A percentile compares a stretch with the other conserved stretches of the same genome.
These are phyloP conservation scores for Poeciliopsis occidentalis DNA, from an alignment of 2,113 vertebrate species.

Conservation along the genomic window DNA sequence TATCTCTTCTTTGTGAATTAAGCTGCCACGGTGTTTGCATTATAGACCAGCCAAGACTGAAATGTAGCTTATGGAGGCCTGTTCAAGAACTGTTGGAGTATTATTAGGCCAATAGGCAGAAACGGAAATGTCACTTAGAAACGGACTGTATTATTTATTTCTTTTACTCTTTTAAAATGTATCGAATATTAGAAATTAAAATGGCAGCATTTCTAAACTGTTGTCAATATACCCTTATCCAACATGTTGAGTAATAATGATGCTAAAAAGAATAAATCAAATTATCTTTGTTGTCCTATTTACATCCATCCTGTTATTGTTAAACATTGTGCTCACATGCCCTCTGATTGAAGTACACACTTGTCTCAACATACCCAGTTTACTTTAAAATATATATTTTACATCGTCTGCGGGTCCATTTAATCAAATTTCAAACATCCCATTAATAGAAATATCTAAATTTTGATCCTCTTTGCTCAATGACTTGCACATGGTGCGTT, in stretches of 20 bases:
- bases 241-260: neutral
- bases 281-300: neutral
- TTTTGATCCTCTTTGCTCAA: too few relatives aligned
- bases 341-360: too few relatives aligned
- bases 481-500: too few relatives aligned
- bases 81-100: constrained; percentile 17
- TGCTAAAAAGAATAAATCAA: neutral
- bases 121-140: constrained; percentile 9
- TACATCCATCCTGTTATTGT: neutral
- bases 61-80: constrained; percentile 34
- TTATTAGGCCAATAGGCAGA: constrained; percentile 42
- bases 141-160: too few relatives aligned
- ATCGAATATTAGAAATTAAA: too few relatives aligned
- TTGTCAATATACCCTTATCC: neutral
- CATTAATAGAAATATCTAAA: too few relatives aligned
- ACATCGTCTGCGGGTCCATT: too few relatives aligned
- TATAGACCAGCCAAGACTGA: constrained; percentile 30
- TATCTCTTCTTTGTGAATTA: constrained; percentile 75
- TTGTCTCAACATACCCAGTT: too few relatives aligned
- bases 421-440: too few relatives aligned
- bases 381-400: too few relatives aligned
- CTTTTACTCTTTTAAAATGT: too few relatives aligned
- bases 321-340: too few relatives aligned
- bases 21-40: constrained; percentile 69
- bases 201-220: neutral